Evolutionary conservation across 2,888 invertebrate genomes (phyloP).

Genomic region (Aphodius granarius): DNA sequence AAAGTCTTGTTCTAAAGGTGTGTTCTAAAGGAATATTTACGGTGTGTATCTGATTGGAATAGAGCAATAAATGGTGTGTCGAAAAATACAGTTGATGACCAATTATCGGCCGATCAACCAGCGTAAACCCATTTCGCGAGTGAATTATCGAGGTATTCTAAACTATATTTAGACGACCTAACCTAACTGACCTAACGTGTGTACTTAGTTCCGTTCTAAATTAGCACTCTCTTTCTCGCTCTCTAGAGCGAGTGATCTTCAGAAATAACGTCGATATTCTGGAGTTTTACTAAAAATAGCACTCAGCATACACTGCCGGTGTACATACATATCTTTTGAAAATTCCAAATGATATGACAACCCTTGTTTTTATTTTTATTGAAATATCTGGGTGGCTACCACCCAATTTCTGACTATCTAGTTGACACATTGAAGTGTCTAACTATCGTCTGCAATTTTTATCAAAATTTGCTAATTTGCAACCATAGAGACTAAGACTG

Average conservation of each 20-base stretch:
- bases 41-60: neutral
- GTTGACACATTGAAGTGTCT: too few species aligned
- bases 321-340: too few species aligned
- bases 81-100: neutral
- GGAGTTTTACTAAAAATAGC: too few species aligned
- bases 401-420: too few species aligned
- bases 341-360: too few species aligned
- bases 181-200: conserved; percentile 9
- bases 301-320: too few species aligned
- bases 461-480: too few species aligned
- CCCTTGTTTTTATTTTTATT: too few species aligned
- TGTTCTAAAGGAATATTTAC: neutral
- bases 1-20: neutral
- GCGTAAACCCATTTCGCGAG: conserved; percentile 3
- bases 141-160: conserved; percentile 1
- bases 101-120: conserved; percentile 10
- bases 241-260: neutral
- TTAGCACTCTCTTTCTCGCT: neutral
- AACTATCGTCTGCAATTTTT: too few species aligned
- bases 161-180: conserved; percentile 13
- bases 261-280: neutral
- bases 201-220: conserved; percentile 8
- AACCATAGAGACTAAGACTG: too few species aligned
- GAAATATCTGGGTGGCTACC: too few species aligned
- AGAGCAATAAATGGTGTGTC: neutral